Base-by-base conservation (phyloP, 2,113 vertebrate species). In the Pomatostomus ruficeps region DNA sequence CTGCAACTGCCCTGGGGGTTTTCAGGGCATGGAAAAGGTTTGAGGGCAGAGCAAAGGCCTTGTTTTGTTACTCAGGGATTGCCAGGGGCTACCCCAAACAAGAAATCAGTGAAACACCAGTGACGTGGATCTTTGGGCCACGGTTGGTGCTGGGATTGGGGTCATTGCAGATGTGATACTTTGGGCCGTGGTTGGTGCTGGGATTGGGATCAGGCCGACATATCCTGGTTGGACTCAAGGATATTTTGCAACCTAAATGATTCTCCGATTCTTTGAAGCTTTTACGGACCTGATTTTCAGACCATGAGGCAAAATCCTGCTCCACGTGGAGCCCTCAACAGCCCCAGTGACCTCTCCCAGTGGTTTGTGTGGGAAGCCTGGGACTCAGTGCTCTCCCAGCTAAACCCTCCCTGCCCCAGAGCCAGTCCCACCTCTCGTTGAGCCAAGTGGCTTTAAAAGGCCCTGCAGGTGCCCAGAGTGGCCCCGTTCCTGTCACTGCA, bases 401-500 rank as follows among this genome's bases (percentile, higher is more conserved):
- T 49, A 22, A 70, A 29, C n/a, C 29, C 29, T 52, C 24, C 14
- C 29, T 71, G 58, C 51, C 65, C 62, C 33, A 74, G 78, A 88
- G 21, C n/a, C 66, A 10, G 31, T 45, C 10, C 70, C 5, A 2
- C 10, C 45, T 35, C 55, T 10, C 38, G 14, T 5, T 12, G 40
- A 57, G 54, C 16, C 55, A 12, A 38, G 45, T 13, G 35, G 55
- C 31, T 62, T 74, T 43, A 35, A n/a, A 18, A 35, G 45, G 22
- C 14, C 24, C 59, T 78, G n/a, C 14, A 11, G 23, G 33, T 45
- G 16, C 62, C 36, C 51, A 31, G 42, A 5, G 16, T 9, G 5
- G 18, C 35, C 62, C 65, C 2, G 1, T 22, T 55, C 31, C 23
- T 2, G 0, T 19, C 35, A 23, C 51, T 46, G 40, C 40, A 25